phyloP scores from a whole-genome alignment of 2,797 vertebrate species.

The Trichosurus vulpecula region DNA sequence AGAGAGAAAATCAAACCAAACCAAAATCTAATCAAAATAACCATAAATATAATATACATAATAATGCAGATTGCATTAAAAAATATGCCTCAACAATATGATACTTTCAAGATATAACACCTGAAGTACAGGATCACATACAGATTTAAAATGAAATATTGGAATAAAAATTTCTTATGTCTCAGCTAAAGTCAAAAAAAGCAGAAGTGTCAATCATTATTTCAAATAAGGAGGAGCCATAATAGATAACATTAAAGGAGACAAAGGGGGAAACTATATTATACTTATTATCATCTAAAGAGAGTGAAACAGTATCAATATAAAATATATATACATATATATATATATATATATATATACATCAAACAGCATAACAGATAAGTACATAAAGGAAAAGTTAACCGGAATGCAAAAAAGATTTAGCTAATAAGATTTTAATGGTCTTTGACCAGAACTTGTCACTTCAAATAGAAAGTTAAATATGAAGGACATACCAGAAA shows the following conservation, averaged over 20 bases:
- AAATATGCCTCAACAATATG: not conserved
- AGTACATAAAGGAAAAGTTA: not conserved
- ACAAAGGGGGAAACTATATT: not conserved
- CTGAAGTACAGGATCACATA: not conserved
- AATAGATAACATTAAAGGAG: not conserved
- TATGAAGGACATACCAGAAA: not conserved
- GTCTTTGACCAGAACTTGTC: not conserved
- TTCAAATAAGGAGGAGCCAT: not conserved
- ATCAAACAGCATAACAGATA: not conserved
- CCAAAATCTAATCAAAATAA: not conserved
- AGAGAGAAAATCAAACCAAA: not conserved
- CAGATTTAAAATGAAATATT: not conserved
- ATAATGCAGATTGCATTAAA: not conserved
- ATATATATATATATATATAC: too few relatives aligned
- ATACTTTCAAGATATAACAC: not conserved
- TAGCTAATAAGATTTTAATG: not conserved
- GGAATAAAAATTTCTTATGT: not conserved
- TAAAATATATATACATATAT: too few relatives aligned
- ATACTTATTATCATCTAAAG: not conserved
- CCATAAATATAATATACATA: not conserved
- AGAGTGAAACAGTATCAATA: too few relatives aligned
- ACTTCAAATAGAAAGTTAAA: not conserved
- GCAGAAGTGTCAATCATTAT: not conserved
- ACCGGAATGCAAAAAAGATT: not conserved
- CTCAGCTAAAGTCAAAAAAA: not conserved